phyloP scores from a whole-genome alignment of 2,797 vertebrate genomes.

The Okamejei kenojei region DNA sequence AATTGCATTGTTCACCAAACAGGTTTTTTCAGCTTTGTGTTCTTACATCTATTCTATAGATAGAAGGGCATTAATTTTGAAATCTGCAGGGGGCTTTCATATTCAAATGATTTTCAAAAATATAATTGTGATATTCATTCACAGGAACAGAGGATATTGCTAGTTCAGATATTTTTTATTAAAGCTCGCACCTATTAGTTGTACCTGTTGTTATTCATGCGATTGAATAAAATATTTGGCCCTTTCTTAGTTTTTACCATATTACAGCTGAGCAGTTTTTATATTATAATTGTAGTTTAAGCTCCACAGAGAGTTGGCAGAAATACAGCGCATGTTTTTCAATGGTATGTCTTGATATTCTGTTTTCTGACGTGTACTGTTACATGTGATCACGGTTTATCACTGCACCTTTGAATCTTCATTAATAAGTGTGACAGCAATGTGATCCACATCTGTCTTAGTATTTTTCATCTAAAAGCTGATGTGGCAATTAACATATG shows the following conservation, averaged over 20 bases:
- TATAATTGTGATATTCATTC: background rate
- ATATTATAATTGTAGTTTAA: background rate
- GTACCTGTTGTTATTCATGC: background rate
- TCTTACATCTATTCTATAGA: background rate
- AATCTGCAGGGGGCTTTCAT: background rate
- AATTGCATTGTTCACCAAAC: background rate
- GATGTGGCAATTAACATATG: background rate
- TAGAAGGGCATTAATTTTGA: background rate
- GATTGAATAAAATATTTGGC: background rate
- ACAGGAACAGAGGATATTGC: background rate
- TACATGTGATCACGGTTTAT: constrained; percentile 5
- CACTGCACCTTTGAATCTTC: background rate
- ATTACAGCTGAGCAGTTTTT: background rate
- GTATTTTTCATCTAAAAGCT: background rate
- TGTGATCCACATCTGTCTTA: background rate
- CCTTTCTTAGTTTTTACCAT: background rate
- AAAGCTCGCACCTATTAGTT: background rate
- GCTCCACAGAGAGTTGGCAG: background rate
- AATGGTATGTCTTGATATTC: background rate
- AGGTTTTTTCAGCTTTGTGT: background rate
- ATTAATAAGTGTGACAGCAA: background rate
- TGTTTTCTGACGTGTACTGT: background rate
- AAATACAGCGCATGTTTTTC: background rate
- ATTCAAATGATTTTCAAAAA: background rate
- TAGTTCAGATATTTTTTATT: background rate